Evolutionary conservation across 1,140 invertebrate species (phyloP).

Genomic region (Zaprionus africanus): DNA sequence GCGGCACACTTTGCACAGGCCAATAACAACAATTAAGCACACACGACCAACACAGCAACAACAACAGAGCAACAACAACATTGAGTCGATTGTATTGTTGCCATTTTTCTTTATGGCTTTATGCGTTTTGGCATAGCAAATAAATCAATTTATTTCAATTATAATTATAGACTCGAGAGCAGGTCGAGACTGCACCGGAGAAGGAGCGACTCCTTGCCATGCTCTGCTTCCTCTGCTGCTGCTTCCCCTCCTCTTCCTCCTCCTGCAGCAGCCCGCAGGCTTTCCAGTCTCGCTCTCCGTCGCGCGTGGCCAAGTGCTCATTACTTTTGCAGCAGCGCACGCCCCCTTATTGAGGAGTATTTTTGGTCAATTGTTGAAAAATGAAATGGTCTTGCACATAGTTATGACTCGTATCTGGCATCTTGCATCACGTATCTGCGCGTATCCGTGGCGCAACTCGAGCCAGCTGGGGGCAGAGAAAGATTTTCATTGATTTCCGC

Average conservation of each 20-base stretch:
- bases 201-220: conserved; percentile 13
- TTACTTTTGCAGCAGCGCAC: conserved; percentile 71
- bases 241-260: conserved; percentile 17
- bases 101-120: conserved; percentile 83
- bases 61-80: conserved; percentile 21
- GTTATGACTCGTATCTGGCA: conserved; percentile 61
- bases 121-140: conserved; percentile 82
- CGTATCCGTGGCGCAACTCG: conserved; percentile 16
- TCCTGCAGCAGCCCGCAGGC: conserved; percentile 3
- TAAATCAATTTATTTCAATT: conserved; percentile 83
- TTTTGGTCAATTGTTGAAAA: conserved; percentile 80
- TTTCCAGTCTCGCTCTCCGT: conserved; percentile 3
- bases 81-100: conserved; percentile 70
- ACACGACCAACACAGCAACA: conserved; percentile 43
- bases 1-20: conserved; percentile 59
- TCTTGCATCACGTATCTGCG: conserved; percentile 17
- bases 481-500: conserved; percentile 59
- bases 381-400: conserved; percentile 81
- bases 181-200: conserved; percentile 25
- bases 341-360: conserved; percentile 72
- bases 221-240: not conserved
- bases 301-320: conserved; percentile 80
- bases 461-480: conserved; percentile 61
- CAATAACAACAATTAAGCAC: conserved; percentile 81
- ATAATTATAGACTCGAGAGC: conserved; percentile 75